Conservation (phyloP, 2,888 invertebrate species). For the Acleris laterana region DNA sequence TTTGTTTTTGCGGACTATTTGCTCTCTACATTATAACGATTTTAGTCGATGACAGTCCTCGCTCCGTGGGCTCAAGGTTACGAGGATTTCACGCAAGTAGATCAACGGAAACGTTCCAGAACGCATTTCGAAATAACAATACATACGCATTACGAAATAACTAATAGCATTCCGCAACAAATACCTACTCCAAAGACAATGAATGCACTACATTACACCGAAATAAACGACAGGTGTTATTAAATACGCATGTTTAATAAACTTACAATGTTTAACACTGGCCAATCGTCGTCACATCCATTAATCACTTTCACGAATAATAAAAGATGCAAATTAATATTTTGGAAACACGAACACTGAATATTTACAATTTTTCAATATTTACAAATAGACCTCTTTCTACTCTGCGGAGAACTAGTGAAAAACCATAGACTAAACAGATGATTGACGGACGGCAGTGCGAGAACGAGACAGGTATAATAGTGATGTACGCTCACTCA, state of each 20-base stretch:
- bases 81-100: slow-evolving; percentile 51
- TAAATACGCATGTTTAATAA: slow-evolving; percentile 43
- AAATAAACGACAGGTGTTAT: slow-evolving; percentile 46
- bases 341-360: slow-evolving; percentile 49
- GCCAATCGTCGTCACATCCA: slow-evolving; percentile 51
- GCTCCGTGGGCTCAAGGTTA: slow-evolving; percentile 59
- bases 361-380: slow-evolving; percentile 71
- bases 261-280: slow-evolving; percentile 58
- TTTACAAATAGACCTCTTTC: slow-evolving; percentile 78
- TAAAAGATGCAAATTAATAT: slow-evolving; percentile 44
- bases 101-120: slow-evolving; percentile 40
- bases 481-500: slow-evolving; percentile 14
- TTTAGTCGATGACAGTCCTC: slow-evolving; percentile 61
- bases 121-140: slow-evolving; percentile 41
- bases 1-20: slow-evolving; percentile 29
- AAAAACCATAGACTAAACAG: slow-evolving; percentile 58
- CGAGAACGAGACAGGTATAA: slow-evolving; percentile 24
- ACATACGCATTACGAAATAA: slow-evolving; percentile 44
- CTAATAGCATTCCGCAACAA: slow-evolving; percentile 40
- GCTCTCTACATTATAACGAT: slow-evolving; percentile 50
- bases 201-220: slow-evolving; percentile 29
- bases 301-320: slow-evolving; percentile 61
- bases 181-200: slow-evolving; percentile 40
- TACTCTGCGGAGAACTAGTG: slow-evolving; percentile 60
- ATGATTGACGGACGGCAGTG: slow-evolving; percentile 22